Conservation (phyloP, 2,888 invertebrate genomes). For the Acrocera orbiculus region DNA sequence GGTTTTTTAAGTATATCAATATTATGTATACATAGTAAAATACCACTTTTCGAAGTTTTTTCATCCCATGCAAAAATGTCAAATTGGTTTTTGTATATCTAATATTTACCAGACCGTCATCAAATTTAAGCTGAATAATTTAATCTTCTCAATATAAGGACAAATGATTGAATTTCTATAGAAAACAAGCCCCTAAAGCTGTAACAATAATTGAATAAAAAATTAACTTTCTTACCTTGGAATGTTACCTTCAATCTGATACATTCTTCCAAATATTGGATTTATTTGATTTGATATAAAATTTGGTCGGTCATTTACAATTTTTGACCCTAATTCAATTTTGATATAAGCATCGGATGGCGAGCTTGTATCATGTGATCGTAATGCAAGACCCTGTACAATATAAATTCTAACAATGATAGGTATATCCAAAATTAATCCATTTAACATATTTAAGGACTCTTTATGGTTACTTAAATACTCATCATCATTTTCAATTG, state of each 20-base stretch:
- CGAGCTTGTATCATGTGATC: slow-evolving; percentile 49
- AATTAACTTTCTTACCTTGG: slow-evolving; percentile 21
- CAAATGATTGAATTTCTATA: too few species aligned
- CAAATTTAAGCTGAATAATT: too few species aligned
- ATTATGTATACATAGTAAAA: too few species aligned
- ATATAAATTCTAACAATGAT: slow-evolving; percentile 53
- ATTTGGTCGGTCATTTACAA: slow-evolving; percentile 47
- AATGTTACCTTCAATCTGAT: slow-evolving; percentile 23
- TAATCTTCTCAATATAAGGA: too few species aligned
- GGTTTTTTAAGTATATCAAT: too few species aligned
- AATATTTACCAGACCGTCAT: too few species aligned
- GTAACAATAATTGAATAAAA: too few species aligned
- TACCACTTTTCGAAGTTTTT: too few species aligned
- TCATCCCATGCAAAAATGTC: too few species aligned
- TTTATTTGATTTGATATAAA: slow-evolving; percentile 55
- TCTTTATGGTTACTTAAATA: neutral
- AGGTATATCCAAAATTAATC: slow-evolving; percentile 14
- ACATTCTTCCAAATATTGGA: slow-evolving; percentile 66
- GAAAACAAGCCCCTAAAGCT: too few species aligned
- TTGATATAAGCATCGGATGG: slow-evolving; percentile 64
- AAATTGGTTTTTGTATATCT: too few species aligned
- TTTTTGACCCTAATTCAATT: slow-evolving; percentile 46
- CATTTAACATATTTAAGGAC: neutral
- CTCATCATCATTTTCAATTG: neutral
- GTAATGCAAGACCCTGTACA: slow-evolving; percentile 50